Conservation (phyloP, 2,888 invertebrate species). For the Eilema depressum region DNA sequence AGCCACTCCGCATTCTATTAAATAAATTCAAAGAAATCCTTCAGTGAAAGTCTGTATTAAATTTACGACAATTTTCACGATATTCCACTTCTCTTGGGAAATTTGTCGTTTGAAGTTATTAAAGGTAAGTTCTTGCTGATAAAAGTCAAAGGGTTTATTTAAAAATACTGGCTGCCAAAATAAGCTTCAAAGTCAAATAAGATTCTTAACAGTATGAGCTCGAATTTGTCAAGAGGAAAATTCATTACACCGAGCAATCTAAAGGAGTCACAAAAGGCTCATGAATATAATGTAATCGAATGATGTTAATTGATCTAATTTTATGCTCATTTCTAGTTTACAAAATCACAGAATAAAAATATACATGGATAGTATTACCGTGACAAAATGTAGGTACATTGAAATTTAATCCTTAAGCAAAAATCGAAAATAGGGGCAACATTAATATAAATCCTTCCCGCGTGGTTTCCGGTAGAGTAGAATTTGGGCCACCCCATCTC, state of each 20-base stretch:
- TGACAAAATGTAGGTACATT: not conserved
- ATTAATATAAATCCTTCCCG: too few species aligned
- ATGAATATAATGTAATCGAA: not conserved
- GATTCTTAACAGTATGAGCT: slow-evolving; percentile 4
- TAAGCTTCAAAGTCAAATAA: not conserved
- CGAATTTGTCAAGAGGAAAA: not conserved
- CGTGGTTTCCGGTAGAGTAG: too few species aligned
- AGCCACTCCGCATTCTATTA: not conserved
- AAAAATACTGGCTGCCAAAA: not conserved
- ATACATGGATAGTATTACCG: too few species aligned
- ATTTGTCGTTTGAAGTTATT: slow-evolving; percentile 6
- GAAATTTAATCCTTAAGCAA: too few species aligned
- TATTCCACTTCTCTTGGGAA: slow-evolving; percentile 5
- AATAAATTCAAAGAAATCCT: slow-evolving; percentile 12
- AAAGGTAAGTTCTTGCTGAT: not conserved
- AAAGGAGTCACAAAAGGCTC: not conserved
- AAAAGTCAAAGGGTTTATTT: slow-evolving; percentile 1
- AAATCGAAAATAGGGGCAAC: too few species aligned
- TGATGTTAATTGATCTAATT: not conserved
- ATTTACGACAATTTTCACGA: slow-evolving; percentile 2
- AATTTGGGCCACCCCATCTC: too few species aligned
- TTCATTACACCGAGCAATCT: not conserved
- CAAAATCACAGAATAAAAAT: too few species aligned
- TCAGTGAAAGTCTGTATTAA: slow-evolving; percentile 3
- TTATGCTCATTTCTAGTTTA: not conserved